Percentiles rank a stretch among this genome's conserved stretches.
Evolutionary conservation across 2,113 vertebrate genomes (phyloP).

Genomic region (Atherinomorus stipes): DNA sequence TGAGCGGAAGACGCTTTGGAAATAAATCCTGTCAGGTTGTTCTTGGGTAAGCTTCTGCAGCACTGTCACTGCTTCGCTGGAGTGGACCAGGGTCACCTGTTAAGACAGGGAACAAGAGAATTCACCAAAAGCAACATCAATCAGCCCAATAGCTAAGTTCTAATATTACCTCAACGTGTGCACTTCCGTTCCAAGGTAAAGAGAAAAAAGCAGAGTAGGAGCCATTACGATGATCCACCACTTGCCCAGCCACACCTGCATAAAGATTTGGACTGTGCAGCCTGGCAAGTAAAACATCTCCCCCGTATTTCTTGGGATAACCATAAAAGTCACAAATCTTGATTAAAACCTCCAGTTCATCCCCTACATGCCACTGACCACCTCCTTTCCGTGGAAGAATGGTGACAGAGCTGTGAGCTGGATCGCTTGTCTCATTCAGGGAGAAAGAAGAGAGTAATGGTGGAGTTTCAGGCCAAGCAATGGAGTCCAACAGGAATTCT

Average conservation of each 20-base stretch:
- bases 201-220: constrained; percentile 88
- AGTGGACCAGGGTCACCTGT: constrained; percentile 86
- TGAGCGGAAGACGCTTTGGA: constrained; percentile 89
- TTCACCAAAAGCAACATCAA: background rate
- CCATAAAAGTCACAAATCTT: constrained; percentile 87
- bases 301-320: constrained; percentile 87
- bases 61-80: constrained; percentile 89
- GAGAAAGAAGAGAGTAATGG: constrained; percentile 45
- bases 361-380: constrained; percentile 83
- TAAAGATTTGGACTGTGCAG: constrained; percentile 85
- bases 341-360: constrained; percentile 86
- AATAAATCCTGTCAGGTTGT: constrained; percentile 88
- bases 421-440: constrained; percentile 85
- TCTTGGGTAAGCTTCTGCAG: constrained; percentile 86
- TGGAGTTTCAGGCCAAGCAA: constrained; percentile 84
- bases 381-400: constrained; percentile 74
- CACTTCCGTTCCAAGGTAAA: constrained; percentile 89
- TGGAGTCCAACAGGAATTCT: constrained; percentile 78
- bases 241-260: constrained; percentile 88
- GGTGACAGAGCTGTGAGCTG: constrained; percentile 86
- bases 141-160: background rate
- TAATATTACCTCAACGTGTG: constrained; percentile 84
- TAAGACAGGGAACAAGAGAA: background rate
- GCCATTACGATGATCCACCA: constrained; percentile 88
- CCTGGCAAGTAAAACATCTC: constrained; percentile 88